phyloP scores from a whole-genome alignment of 2,797 vertebrate genomes.

The Scyliorhinus canicula region DNA sequence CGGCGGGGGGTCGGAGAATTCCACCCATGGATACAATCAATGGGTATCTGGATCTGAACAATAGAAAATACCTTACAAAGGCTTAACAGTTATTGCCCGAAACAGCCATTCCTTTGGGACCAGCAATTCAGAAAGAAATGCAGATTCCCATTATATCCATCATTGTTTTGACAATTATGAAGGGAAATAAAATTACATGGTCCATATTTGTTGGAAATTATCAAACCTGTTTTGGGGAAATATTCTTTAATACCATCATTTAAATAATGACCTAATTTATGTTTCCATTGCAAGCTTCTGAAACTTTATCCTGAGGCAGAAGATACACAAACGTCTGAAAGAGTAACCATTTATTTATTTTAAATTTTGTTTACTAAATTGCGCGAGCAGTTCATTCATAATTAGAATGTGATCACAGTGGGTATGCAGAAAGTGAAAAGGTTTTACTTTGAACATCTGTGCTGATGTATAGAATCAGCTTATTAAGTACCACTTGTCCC shows the following conservation, averaged over 20 bases:
- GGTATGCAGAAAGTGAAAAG: neutral
- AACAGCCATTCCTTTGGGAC: constrained; percentile 2
- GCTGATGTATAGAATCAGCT: neutral
- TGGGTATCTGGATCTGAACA: neutral
- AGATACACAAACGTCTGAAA: neutral
- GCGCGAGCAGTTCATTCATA: neutral
- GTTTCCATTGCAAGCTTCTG: neutral
- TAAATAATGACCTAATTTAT: neutral
- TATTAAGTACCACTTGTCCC: neutral
- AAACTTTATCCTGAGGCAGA: neutral
- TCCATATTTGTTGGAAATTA: neutral
- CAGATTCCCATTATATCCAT: neutral
- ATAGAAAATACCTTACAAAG: neutral
- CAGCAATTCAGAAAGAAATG: constrained; percentile 16
- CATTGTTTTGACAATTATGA: neutral
- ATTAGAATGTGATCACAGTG: neutral
- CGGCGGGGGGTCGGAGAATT: no score
- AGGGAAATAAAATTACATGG: neutral
- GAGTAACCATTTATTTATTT: neutral
- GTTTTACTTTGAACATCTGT: neutral
- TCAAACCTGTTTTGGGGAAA: neutral
- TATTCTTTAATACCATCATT: neutral
- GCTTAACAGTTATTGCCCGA: constrained; percentile 10
- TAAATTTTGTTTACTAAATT: neutral
- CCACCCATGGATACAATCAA: neutral